Evolutionary conservation across 1,140 invertebrate genomes (phyloP).

Genomic region (Teleogryllus occipitalis): DNA sequence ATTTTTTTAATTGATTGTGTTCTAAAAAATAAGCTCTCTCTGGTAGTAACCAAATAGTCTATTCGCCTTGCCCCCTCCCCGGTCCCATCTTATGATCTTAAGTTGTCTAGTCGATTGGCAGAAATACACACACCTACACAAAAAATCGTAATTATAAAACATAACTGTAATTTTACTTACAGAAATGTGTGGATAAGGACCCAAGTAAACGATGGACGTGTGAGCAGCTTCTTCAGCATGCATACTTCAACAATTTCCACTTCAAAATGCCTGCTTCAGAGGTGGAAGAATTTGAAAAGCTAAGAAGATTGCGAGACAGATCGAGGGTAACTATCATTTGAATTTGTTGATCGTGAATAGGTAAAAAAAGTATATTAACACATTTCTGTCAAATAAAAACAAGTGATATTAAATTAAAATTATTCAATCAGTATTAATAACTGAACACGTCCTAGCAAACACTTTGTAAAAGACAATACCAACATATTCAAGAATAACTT

Average conservation of each 20-base stretch:
- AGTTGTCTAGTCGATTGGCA: no score
- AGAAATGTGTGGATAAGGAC: constrained; percentile 94
- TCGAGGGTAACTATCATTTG: constrained; percentile 40
- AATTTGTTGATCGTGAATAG: neutral
- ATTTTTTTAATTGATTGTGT: no score
- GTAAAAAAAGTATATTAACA: neutral
- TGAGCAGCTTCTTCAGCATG: constrained; percentile 80
- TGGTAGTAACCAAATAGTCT: no score
- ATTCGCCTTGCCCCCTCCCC: no score
- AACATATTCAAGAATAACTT: no score
- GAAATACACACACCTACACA: no score
- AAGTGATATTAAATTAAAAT: neutral
- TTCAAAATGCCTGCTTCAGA: constrained; percentile 66
- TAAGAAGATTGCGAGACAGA: constrained; percentile 47
- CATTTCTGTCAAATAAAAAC: neutral
- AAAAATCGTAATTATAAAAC: no score
- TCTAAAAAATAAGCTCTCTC: no score
- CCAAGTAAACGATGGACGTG: constrained; percentile 83
- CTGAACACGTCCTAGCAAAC: neutral
- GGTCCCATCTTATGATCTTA: no score
- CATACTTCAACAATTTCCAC: constrained; percentile 76
- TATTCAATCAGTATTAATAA: neutral
- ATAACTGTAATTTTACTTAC: constrained; percentile 27
- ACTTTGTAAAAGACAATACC: neutral
- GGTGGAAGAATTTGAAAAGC: constrained; percentile 59